A percentile compares a stretch with the other conserved stretches of the same genome.
Conservation (phyloP, 2,797 vertebrate species). For the Alfaro cultratus region DNA sequence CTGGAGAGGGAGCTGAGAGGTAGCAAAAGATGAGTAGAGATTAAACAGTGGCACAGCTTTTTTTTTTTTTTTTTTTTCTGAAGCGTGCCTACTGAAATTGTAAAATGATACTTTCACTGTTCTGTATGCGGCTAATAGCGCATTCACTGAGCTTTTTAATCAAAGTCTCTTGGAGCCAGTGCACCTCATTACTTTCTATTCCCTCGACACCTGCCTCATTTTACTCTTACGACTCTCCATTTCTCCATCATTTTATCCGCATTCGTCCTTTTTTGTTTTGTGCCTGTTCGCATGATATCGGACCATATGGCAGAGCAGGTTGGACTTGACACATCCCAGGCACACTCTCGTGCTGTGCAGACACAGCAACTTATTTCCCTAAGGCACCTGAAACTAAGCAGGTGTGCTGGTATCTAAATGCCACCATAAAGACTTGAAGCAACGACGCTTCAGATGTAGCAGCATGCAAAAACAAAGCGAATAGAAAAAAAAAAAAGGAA, state of each 20-base stretch:
- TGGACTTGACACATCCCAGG: conserved; percentile 68
- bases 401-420: conserved; percentile 67
- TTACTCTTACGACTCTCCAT: conserved; percentile 23
- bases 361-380: conserved; percentile 73
- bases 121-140: neutral
- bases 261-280: conserved; percentile 41
- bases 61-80: neutral
- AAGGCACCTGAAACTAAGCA: conserved; percentile 64
- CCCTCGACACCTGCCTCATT: conserved; percentile 38
- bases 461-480: conserved; percentile 32
- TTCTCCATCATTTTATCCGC: conserved; percentile 20
- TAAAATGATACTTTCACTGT: neutral
- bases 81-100: neutral
- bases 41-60: conserved; percentile 10
- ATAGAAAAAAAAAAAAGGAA: conserved; percentile 6
- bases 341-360: conserved; percentile 56
- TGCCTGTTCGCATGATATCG: conserved; percentile 53
- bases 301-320: conserved; percentile 70
- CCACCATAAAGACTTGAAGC: conserved; percentile 57
- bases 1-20: conserved; percentile 90
- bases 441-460: conserved; percentile 61
- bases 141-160: conserved; percentile 23
- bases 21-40: conserved; percentile 20
- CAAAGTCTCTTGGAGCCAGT: conserved; percentile 51
- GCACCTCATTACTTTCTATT: conserved; percentile 42